Conservation (phyloP, 2,113 vertebrate species). For the Passerina amoena region DNA sequence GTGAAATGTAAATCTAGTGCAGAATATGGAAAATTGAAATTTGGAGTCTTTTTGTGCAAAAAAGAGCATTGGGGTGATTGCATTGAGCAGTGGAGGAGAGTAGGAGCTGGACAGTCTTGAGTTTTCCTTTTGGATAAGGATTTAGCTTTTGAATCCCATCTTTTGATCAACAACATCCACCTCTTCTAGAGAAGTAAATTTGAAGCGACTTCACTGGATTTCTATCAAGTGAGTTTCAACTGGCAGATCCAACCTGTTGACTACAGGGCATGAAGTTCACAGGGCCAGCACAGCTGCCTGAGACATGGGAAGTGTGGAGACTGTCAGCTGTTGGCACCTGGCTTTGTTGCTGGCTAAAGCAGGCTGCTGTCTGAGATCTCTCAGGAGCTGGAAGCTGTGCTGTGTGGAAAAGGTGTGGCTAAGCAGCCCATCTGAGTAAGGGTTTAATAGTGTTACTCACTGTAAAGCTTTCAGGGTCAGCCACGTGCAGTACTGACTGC, state of each 20-base stretch:
- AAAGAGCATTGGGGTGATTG: background rate
- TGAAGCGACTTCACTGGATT: background rate
- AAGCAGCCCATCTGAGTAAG: background rate
- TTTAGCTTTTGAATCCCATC: background rate
- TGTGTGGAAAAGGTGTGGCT: background rate
- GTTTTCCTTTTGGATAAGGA: background rate
- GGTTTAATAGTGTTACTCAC: fast-evolving
- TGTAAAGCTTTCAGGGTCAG: background rate
- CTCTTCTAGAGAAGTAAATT: background rate
- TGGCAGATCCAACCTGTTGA: background rate
- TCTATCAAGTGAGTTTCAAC: background rate
- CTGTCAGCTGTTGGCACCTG: background rate
- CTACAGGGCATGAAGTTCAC: background rate
- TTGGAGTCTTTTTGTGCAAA: background rate
- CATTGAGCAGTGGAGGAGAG: background rate
- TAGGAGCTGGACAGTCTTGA: fast-evolving
- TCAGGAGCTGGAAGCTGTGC: background rate
- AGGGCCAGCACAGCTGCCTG: background rate
- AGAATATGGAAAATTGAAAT: background rate
- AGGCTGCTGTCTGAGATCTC: background rate
- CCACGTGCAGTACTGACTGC: fast-evolving
- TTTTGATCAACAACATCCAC: background rate
- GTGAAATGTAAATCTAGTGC: background rate
- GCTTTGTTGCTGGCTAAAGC: background rate
- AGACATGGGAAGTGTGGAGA: background rate